Evolutionary conservation across 2,113 vertebrate genomes (phyloP).

Genomic region (Microcebus jonahi): DNA sequence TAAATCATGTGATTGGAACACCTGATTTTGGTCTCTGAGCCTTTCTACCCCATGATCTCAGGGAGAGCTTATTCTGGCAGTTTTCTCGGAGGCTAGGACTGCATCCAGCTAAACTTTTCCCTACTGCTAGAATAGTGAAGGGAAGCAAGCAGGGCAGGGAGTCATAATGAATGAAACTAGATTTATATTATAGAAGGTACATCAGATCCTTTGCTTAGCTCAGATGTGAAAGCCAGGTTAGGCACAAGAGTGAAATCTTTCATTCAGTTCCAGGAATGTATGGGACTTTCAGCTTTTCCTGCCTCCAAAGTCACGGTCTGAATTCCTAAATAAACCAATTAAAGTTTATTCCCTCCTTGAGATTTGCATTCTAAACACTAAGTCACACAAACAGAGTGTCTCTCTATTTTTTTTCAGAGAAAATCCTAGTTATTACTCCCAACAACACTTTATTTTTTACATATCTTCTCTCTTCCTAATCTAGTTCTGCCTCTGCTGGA

Average conservation of each 20-base stretch:
- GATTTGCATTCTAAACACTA: conserved; percentile 24
- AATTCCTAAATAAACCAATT: background rate
- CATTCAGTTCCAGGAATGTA: background rate
- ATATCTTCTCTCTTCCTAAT: background rate
- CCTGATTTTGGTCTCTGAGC: background rate
- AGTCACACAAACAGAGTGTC: background rate
- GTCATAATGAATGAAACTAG: background rate
- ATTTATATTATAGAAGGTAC: background rate
- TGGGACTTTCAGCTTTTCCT: background rate
- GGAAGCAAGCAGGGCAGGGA: background rate
- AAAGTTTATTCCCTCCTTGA: background rate
- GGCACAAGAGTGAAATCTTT: background rate
- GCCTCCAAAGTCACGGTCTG: background rate
- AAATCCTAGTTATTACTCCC: background rate
- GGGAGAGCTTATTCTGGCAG: background rate
- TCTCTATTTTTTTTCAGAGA: background rate
- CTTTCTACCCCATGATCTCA: background rate
- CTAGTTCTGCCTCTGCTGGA: background rate
- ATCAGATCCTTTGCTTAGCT: background rate
- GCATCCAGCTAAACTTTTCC: background rate
- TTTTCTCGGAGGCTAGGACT: background rate
- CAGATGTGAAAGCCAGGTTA: background rate
- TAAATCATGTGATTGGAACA: background rate
- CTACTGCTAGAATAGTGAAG: background rate
- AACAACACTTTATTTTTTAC: background rate